A percentile compares a stretch with the other conserved stretches of the same genome.
Conservation (phyloP, 2,888 invertebrate species). For the Hypena proboscidalis region DNA sequence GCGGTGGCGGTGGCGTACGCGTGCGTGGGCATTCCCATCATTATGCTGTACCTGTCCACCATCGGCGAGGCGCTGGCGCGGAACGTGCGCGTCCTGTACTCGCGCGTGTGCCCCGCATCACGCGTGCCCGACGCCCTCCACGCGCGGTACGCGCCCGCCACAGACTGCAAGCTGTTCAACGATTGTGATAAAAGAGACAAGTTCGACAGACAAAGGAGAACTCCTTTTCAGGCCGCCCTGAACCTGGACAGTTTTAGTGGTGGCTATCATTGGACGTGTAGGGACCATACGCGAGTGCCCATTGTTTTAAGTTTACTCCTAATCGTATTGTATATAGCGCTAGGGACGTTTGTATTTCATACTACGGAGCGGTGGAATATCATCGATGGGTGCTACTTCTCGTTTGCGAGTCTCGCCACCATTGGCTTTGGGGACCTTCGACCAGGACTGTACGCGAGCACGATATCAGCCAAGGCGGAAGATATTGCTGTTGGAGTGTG, state of each 20-base stretch:
- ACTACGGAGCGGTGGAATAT: slow-evolving; percentile 96
- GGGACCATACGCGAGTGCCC: slow-evolving; percentile 91
- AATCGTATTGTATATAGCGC: slow-evolving; percentile 93
- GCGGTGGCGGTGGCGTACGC: slow-evolving; percentile 94
- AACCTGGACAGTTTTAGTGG: slow-evolving; percentile 71
- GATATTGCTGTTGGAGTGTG: slow-evolving; percentile 91
- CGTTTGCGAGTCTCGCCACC: slow-evolving; percentile 91
- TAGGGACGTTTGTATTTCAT: slow-evolving; percentile 95
- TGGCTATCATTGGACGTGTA: slow-evolving; percentile 74
- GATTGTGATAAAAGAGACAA: slow-evolving; percentile 55
- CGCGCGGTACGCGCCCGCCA: slow-evolving; percentile 48
- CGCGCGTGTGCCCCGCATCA: slow-evolving; percentile 73
- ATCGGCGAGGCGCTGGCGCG: slow-evolving; percentile 94
- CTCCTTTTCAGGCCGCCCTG: slow-evolving; percentile 77
- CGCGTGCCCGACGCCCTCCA: slow-evolving; percentile 53
- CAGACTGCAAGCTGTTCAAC: slow-evolving; percentile 46
- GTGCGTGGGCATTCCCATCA: slow-evolving; percentile 94
- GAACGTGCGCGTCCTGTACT: slow-evolving; percentile 90
- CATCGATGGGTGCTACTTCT: slow-evolving; percentile 93
- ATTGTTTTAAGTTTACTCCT: slow-evolving; percentile 94
- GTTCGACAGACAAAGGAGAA: slow-evolving; percentile 53
- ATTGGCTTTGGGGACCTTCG: slow-evolving; percentile 93
- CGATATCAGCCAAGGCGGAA: slow-evolving; percentile 75
- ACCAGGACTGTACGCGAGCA: slow-evolving; percentile 86
- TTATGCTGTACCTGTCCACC: slow-evolving; percentile 94